Percentiles rank a stretch among this genome's conserved stretches.
These are phyloP conservation scores for Boulengerochromis microlepis DNA, from an alignment of 2,113 vertebrate species.

Conservation along the genomic window DNA sequence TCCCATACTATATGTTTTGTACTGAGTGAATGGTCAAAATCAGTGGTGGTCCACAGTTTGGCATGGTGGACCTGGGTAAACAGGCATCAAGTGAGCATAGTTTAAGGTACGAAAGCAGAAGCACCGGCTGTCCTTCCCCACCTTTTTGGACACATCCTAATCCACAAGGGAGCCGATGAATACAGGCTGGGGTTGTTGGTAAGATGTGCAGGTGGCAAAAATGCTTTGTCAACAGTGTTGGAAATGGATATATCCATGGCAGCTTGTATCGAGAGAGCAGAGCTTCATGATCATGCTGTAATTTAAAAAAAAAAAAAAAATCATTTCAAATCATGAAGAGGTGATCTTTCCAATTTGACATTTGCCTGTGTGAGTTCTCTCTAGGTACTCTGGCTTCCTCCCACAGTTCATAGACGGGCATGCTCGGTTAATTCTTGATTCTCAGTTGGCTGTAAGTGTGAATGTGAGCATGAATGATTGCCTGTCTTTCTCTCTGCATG, in stretches of 20 bases:
- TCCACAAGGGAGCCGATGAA: not conserved
- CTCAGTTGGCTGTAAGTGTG: not conserved
- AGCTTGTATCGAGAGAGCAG: not conserved
- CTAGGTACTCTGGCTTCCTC: not conserved
- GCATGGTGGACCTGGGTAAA: not conserved
- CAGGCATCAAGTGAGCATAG: not conserved
- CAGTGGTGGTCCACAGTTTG: not conserved
- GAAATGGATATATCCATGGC: not conserved
- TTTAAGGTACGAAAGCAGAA: not conserved
- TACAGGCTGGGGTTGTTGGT: not conserved
- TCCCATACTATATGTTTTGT: not conserved
- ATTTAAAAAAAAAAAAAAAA: rapidly evolving
- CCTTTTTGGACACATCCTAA: not conserved
- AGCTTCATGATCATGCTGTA: not conserved
- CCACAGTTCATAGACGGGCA: not conserved
- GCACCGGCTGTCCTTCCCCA: not conserved
- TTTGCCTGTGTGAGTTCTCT: not conserved
- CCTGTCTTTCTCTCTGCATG: not conserved
- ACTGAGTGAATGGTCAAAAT: not conserved
- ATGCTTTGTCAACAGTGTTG: not conserved
- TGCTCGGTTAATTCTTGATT: not conserved
- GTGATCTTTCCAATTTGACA: not conserved
- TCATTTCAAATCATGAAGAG: not conserved
- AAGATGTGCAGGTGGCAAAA: not conserved
- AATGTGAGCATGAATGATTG: not conserved